Percentiles rank a stretch among this genome's conserved stretches.
Conservation (phyloP, 2,113 vertebrate genomes). For the Syrrhaptes paradoxus region DNA sequence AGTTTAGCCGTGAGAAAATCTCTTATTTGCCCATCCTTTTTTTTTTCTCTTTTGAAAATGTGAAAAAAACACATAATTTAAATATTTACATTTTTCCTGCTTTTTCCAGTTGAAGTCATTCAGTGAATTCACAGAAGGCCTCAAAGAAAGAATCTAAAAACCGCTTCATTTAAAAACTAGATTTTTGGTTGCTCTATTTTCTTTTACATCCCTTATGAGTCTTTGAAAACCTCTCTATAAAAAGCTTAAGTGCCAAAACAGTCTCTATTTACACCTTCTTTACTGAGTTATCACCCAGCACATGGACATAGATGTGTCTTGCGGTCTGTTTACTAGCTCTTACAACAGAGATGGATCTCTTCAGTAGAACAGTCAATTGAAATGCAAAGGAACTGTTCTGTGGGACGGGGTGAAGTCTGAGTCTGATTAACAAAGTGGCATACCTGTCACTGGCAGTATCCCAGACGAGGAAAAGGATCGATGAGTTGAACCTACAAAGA, state of each 20-base stretch:
- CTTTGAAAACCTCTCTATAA: not conserved
- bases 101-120: not conserved
- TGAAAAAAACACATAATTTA: not conserved
- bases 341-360: not conserved
- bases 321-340: not conserved
- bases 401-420: not conserved
- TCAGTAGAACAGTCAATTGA: not conserved
- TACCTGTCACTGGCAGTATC: constrained; percentile 8
- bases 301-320: not conserved
- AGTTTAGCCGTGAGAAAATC: not conserved
- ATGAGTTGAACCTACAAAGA: not conserved
- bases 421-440: not conserved
- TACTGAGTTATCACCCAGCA: not conserved
- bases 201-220: not conserved
- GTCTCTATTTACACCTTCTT: not conserved
- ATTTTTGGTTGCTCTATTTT: not conserved
- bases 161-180: not conserved
- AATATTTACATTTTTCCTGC: not conserved
- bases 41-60: not conserved
- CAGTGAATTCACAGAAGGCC: not conserved
- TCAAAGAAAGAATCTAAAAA: not conserved
- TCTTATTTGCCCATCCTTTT: not conserved
- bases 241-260: not conserved
- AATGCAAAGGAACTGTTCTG: not conserved
- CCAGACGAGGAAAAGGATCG: not conserved